These are phyloP conservation scores for Drosophila arizonae DNA, from an alignment of 1,140 invertebrate genomes.

Conservation along the genomic window DNA sequence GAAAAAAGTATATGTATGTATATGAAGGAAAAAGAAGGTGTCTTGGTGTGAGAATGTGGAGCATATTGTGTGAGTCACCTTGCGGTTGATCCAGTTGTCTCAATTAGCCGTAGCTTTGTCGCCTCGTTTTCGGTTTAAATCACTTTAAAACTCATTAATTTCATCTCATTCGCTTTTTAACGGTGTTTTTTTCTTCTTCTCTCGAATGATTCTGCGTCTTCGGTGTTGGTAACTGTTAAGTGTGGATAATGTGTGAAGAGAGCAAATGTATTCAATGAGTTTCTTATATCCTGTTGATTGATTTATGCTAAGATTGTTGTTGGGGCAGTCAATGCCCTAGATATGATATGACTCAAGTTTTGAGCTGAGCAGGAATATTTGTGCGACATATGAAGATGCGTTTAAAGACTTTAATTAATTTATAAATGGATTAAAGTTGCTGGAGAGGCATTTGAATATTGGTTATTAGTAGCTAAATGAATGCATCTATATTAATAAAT, in stretches of 20 bases:
- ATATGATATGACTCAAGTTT: not conserved
- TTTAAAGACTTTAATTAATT: too few relatives aligned
- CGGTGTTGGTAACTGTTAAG: slow-evolving; percentile 2
- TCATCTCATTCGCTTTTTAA: slow-evolving; percentile 35
- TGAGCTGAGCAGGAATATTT: not conserved
- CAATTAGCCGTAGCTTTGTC: slow-evolving; percentile 70
- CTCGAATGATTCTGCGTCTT: not conserved
- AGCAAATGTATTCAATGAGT: not conserved
- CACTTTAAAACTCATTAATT: slow-evolving; percentile 38
- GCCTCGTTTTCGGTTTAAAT: slow-evolving; percentile 53
- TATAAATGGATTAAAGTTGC: not conserved
- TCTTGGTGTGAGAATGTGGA: slow-evolving; percentile 48
- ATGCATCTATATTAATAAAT: too few relatives aligned
- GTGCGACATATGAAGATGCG: too few relatives aligned
- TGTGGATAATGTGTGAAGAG: not conserved
- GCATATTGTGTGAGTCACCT: slow-evolving; percentile 58
- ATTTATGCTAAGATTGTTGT: not conserved
- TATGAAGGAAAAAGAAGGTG: slow-evolving; percentile 16
- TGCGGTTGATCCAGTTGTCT: slow-evolving; percentile 54
- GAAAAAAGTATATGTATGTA: too few relatives aligned
- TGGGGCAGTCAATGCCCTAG: not conserved
- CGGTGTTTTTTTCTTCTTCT: not conserved
- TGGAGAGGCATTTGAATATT: too few relatives aligned
- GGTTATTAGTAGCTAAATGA: too few relatives aligned
- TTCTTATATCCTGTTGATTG: slow-evolving; percentile 1